Conservation (phyloP, 2,797 vertebrate species). For the Helostoma temminkii region DNA sequence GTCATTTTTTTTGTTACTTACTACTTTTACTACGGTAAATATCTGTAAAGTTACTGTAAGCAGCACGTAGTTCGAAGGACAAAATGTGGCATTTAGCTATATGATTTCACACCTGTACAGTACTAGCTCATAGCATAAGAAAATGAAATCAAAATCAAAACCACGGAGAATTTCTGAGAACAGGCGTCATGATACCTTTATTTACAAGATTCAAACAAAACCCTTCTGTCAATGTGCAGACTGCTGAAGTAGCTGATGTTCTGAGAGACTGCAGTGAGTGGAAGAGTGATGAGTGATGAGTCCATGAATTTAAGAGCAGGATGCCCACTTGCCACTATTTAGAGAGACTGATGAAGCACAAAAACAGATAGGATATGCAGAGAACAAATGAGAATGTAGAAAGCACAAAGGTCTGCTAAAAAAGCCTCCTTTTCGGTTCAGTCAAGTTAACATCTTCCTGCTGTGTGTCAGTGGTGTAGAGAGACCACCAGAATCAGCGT, state of each 20-base stretch:
- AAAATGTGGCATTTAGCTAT: background rate
- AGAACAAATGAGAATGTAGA: slow-evolving; percentile 16
- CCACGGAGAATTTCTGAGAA: background rate
- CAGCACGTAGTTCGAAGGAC: background rate
- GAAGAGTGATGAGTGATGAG: slow-evolving; percentile 23
- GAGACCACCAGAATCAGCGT: slow-evolving; percentile 64
- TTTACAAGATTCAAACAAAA: background rate
- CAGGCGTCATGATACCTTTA: background rate
- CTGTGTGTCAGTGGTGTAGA: slow-evolving; percentile 56
- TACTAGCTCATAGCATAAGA: too few relatives aligned
- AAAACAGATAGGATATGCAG: slow-evolving; percentile 34
- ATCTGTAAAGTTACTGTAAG: too few relatives aligned
- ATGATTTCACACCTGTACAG: background rate
- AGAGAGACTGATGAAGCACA: slow-evolving; percentile 50
- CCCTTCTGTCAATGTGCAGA: background rate
- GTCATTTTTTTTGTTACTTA: too few relatives aligned
- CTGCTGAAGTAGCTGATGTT: slow-evolving; percentile 3
- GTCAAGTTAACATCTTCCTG: slow-evolving; percentile 56
- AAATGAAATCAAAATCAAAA: background rate
- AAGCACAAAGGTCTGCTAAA: slow-evolving; percentile 45
- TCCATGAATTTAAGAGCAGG: slow-evolving; percentile 25
- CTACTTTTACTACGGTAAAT: background rate
- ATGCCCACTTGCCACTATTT: slow-evolving; percentile 44
- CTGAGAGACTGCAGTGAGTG: slow-evolving; percentile 14
- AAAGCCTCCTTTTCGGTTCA: slow-evolving; percentile 35